Base-by-base conservation (phyloP, 2,113 vertebrate species). In the Petrocephalus zakoni region DNA sequence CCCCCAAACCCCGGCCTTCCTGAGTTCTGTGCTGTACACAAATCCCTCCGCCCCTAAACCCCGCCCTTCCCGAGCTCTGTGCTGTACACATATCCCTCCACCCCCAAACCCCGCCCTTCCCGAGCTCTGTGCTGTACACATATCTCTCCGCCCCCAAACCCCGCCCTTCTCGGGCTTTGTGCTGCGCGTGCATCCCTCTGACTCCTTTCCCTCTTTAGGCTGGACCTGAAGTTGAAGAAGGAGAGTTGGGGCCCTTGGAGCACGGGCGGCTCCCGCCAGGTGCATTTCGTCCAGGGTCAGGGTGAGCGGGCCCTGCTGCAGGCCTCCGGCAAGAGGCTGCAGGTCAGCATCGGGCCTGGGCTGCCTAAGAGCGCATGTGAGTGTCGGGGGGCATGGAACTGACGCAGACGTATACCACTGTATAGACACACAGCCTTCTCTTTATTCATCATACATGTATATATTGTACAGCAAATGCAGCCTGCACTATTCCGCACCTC, bases 201-300 rank as follows among this genome's bases (percentile, higher is more conserved):
- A 34, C 72, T 1, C 29, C 53, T 51, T 55, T 46, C 72, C 22
- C n/a, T 81, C 81, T n/a, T 53, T 87, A 99, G 98, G 93, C 96
- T 99, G 94, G 97, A 99, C 92, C 89, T 99, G 94, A 99, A 99
- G 93, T 92, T 99, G 93, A 99, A 99, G 91, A 99, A 99, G 94
- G 98, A 99, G 94, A 97, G 94, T 89, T 99, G 98, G 98, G 98
- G 97, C 2, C 98, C 97, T 52, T 95, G 98, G 97, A 98, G 97
- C 37, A 97, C 96, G 0, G 95, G 95, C 2, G 96, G 97, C n/a
- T 97, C 98, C 87, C 95, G 98, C 47, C 98, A 99, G 93, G 96
- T 99, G 84, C 93, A 97, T 52, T 99, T 99, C 87, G 91, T 97
- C 49, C 97, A 96, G 91, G 97, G 97, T 89, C 96, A 97, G 68